Evolutionary conservation across 1,140 invertebrate genomes (phyloP), one percentile per base, ranked within the genome.

Genomic region (Drosophila pectinifera): DNA sequence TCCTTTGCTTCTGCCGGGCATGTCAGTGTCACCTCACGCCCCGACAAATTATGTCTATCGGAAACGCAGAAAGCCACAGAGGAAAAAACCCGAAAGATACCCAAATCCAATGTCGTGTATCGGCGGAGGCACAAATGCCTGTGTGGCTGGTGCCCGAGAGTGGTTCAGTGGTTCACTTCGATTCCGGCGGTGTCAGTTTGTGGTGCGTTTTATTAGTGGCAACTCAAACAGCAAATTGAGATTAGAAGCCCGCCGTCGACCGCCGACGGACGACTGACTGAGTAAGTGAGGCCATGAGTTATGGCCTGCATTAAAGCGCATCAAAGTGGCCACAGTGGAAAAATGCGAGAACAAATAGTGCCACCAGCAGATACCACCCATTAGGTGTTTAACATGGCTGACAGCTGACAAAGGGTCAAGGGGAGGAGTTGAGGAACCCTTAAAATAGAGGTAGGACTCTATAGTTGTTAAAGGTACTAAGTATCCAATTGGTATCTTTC

Each of bases 141-240:
- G 41, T 36, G 36, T 31, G 24, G 56, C 26, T 53, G 45, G 51
- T 22, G 54, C 42, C 53, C 48, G 53, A 24, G 54, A 51, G 67
- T 73, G 69, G 54, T 41, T 61, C 55, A 41, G 49, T 45, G 78
- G 45, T 62, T 55, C 53, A 48, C 53, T 49, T 31, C 16, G 38
- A 39, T 14, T 13, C 5, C 57, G 8, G 14, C 68, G 78, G 54
- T 78, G 75, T 83, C 75, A 70, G 61, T 42, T 58, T 76, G 80
- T 79, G 51, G 53, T 68, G 62, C 81, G 73, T 80, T 85, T 85
- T 78, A 85, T 85, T 85, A 81, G 77, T 82, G 79, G 79, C 79
- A 82, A 81, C 79, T 82, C 62, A 68, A 82, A 82, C 74, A 82
- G 54, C 73, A 57, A 69, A 82, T 77, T 78, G 57, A 80, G 82